Conservation (phyloP, 1,140 invertebrate species). For the Amphibalanus amphitrite region DNA sequence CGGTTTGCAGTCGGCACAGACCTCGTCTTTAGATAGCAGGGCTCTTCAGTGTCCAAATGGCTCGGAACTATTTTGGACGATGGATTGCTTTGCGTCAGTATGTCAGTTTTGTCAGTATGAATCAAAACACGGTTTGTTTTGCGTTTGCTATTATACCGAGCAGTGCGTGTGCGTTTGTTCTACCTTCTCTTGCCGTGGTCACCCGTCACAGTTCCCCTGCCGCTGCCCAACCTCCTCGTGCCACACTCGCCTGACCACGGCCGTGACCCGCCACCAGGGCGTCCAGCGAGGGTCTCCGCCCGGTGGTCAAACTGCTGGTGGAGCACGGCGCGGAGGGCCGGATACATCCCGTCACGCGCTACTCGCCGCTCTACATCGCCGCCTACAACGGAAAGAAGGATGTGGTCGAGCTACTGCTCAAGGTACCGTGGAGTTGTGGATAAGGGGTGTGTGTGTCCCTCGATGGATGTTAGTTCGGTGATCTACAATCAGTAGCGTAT, state of each 20-base stretch:
- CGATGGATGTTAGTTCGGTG: too few relatives aligned
- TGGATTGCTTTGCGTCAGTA: too few relatives aligned
- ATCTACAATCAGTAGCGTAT: too few relatives aligned
- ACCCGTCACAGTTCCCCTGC: neutral
- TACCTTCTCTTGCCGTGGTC: neutral
- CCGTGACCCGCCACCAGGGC: neutral
- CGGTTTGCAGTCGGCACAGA: neutral
- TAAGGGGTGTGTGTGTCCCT: too few relatives aligned
- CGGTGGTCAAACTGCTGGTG: slow-evolving; percentile 54
- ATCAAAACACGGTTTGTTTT: neutral
- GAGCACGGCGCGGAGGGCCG: slow-evolving; percentile 66
- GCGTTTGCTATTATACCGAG: neutral
- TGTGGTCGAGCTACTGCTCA: slow-evolving; percentile 59
- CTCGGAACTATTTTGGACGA: too few relatives aligned
- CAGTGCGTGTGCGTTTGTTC: neutral
- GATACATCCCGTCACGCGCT: slow-evolving; percentile 70
- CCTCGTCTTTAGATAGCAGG: too few relatives aligned
- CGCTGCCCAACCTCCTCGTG: too few relatives aligned
- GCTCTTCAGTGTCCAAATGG: too few relatives aligned
- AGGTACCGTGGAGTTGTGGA: too few relatives aligned
- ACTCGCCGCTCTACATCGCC: slow-evolving; percentile 81
- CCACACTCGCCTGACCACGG: neutral
- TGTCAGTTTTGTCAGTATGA: neutral
- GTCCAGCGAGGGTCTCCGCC: slow-evolving; percentile 38
- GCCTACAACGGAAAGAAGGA: slow-evolving; percentile 66